Percentiles rank a stretch among this genome's conserved stretches.
Evolutionary conservation across 2,888 invertebrate species (phyloP).

Genomic region (Harpalus rubripes): DNA sequence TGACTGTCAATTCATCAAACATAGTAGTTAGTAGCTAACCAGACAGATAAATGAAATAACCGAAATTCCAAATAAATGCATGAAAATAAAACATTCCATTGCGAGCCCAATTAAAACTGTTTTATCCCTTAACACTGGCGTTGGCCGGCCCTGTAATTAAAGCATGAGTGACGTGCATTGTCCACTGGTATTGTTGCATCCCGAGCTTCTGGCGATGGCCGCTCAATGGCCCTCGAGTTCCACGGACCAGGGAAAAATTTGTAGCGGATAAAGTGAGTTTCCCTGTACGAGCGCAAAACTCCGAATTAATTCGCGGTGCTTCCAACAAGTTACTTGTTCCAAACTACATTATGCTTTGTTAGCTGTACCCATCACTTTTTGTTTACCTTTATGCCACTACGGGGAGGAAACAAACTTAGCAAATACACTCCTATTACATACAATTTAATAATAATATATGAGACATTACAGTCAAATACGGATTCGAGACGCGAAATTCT

Average conservation of each 20-base stretch:
- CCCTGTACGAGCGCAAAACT: conserved; percentile 44
- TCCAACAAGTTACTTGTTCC: conserved; percentile 29
- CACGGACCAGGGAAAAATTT: conserved; percentile 31
- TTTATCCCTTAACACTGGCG: conserved; percentile 54
- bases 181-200: conserved; percentile 27
- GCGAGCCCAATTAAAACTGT: conserved; percentile 60
- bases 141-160: conserved; percentile 47
- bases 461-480: background rate
- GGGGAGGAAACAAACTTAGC: background rate
- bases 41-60: conserved; percentile 49
- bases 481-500: too few relatives aligned
- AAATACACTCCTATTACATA: background rate
- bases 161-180: conserved; percentile 56
- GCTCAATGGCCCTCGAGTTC: conserved; percentile 19
- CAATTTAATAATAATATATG: conserved; percentile 1
- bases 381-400: conserved; percentile 14
- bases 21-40: conserved; percentile 45
- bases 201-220: conserved; percentile 26
- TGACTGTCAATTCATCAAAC: conserved; percentile 54
- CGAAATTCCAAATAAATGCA: conserved; percentile 57
- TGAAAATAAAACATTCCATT: conserved; percentile 51
- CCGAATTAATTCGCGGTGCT: conserved; percentile 43
- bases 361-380: conserved; percentile 30
- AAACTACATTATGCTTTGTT: conserved; percentile 49
- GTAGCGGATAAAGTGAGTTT: conserved; percentile 50